Evolutionary conservation across 2,888 invertebrate genomes (phyloP), one percentile per base, ranked within the genome.

Genomic region (Drosophila silvestris): DNA sequence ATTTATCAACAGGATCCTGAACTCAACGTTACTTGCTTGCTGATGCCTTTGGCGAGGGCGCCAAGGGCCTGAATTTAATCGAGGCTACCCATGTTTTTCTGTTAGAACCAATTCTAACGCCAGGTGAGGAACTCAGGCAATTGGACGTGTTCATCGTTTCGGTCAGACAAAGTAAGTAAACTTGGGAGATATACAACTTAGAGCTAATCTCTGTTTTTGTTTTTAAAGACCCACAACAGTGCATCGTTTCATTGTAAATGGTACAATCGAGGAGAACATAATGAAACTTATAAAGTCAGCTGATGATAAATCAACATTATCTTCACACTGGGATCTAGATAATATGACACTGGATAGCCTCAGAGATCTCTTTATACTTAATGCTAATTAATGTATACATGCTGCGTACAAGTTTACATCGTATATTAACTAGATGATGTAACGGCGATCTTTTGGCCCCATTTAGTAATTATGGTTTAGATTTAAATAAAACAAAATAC

Each of bases 1-100:
- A 28, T 28, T 28, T 28, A 28, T 28, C 16, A 2, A 41, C n/a
- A 94, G 94, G 92, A 94, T 90, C 84, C 91, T 30, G 71, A 91
- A 1, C 83, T 92, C 30, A 92, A 93, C 16, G 91, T 95, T 0
- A 95, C 94, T 3, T 95, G 95, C 9, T 93, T 97, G 35, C 92
- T 97, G n/a, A 93, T 97, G 86, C 96, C 96, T 0, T 92, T 97
- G 26, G 91, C 94, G 60, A 94, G 94, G 97, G 97, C n/a, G 94
- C 96, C 0, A 97, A 97, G 91, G 97, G 97, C 0, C 93, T 97
- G 16, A 97, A 97, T 93, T 93, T 97, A 58, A 95, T 95, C 35
- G 97, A 97, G 93, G 97, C 97, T 0, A 96, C 96, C 0, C 96
- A 97, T 92, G 96, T 97, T 0, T 94, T 97, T 57, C 93, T 97